A percentile compares a stretch with the other conserved stretches of the same genome.
Evolutionary conservation across 2,888 invertebrate genomes (phyloP).

Genomic region (Drosophila siamana): DNA sequence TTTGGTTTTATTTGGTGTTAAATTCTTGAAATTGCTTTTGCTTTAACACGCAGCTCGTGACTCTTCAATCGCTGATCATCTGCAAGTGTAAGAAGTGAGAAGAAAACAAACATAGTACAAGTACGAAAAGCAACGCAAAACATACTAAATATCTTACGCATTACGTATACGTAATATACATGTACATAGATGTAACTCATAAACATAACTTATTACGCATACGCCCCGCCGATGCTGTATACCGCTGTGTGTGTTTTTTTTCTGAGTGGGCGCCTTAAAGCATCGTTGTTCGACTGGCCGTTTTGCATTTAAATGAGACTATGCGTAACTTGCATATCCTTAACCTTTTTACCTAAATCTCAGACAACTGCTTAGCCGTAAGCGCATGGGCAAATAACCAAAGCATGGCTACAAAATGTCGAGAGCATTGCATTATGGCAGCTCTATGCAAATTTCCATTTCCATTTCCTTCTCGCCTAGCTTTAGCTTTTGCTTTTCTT

Average conservation of each 20-base stretch:
- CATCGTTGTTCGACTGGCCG: conserved; percentile 11
- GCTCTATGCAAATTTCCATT: conserved; percentile 65
- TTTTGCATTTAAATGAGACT: conserved; percentile 72
- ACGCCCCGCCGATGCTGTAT: conserved; percentile 58
- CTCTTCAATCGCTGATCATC: conserved; percentile 55
- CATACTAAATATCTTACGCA: conserved; percentile 36
- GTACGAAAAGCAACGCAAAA: conserved; percentile 48
- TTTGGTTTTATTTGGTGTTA: conserved; percentile 41
- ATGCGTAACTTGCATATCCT: conserved; percentile 70
- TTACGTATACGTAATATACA: conserved; percentile 23
- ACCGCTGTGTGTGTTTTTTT: too few relatives aligned
- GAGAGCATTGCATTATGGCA: conserved; percentile 69
- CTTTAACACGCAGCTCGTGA: conserved; percentile 6
- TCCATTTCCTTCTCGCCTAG: background rate
- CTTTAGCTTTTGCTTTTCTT: background rate
- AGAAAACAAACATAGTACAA: conserved; percentile 59
- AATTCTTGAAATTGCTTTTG: conserved; percentile 46
- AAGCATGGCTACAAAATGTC: conserved; percentile 27
- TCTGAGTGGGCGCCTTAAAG: conserved; percentile 22
- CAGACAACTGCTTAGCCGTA: conserved; percentile 51
- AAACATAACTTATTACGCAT: conserved; percentile 42
- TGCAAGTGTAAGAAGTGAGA: conserved; percentile 70
- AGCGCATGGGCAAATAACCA: conserved; percentile 60
- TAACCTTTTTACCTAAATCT: conserved; percentile 80
- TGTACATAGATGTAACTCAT: conserved; percentile 2